These are phyloP conservation scores for Stenichneumon culpator DNA, from an alignment of 2,888 invertebrate genomes.

Conservation along the genomic window DNA sequence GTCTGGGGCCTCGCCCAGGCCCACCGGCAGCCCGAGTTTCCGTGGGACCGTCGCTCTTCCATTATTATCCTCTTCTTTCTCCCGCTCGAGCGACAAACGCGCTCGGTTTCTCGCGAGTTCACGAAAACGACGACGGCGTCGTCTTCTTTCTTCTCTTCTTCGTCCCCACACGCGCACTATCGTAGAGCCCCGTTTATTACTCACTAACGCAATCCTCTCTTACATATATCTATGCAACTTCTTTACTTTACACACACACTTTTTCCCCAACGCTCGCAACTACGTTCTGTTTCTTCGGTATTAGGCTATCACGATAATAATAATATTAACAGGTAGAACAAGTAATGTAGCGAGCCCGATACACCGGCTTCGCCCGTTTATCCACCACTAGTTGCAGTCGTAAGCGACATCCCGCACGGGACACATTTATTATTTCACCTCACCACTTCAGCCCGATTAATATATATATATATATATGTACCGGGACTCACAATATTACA, in stretches of 20 bases:
- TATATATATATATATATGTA: neutral
- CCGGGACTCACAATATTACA: neutral
- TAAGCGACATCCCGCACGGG: conserved; percentile 58
- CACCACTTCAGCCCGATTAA: conserved; percentile 7
- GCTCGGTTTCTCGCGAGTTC: conserved; percentile 43
- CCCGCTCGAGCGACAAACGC: conserved; percentile 26
- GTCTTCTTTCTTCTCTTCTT: conserved; percentile 19
- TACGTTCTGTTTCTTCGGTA: conserved; percentile 36
- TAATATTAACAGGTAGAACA: conserved; percentile 28
- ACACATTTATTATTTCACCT: conserved; percentile 32
- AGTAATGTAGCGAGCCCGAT: conserved; percentile 13
- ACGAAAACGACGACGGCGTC: conserved; percentile 59
- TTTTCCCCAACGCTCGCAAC: conserved; percentile 3
- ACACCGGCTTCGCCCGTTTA: conserved; percentile 52
- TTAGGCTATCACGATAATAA: conserved; percentile 15
- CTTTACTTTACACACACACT: conserved; percentile 10
- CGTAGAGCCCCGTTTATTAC: conserved; percentile 1
- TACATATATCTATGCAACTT: neutral
- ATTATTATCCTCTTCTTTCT: conserved; percentile 50
- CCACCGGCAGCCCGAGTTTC: conserved; percentile 61
- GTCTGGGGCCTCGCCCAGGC: conserved; percentile 74
- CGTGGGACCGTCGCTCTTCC: conserved; percentile 62
- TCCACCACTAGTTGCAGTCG: conserved; percentile 64
- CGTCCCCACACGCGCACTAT: conserved; percentile 21
- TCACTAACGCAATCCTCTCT: conserved; percentile 1